These are phyloP conservation scores for Diplogasteroides magnus DNA, from an alignment of 1,140 invertebrate species.

Conservation along the genomic window DNA sequence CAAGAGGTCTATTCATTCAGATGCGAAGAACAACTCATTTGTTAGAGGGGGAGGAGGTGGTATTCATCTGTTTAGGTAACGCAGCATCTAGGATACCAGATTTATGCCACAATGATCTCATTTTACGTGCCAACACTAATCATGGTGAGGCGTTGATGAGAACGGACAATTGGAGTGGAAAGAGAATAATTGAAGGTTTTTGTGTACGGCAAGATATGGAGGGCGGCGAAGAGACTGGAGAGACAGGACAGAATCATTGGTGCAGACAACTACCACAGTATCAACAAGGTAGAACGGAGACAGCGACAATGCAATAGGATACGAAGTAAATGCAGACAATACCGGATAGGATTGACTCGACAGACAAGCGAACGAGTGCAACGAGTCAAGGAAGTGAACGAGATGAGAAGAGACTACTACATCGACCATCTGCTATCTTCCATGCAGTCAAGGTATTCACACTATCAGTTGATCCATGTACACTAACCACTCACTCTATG, in stretches of 20 bases:
- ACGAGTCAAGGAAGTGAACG: constrained; percentile 5
- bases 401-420: constrained; percentile 32
- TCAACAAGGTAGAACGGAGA: neutral
- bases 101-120: constrained; percentile 59
- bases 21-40: too few species aligned
- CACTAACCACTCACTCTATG: too few species aligned
- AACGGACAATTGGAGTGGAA: too few species aligned
- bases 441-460: constrained; percentile 45
- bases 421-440: constrained; percentile 40
- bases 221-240: constrained; percentile 58
- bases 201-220: constrained; percentile 59
- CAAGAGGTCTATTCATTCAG: too few species aligned
- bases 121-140: constrained; percentile 60
- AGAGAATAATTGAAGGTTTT: too few species aligned
- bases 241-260: constrained; percentile 51
- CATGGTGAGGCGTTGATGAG: too few species aligned
- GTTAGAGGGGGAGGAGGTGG: too few species aligned
- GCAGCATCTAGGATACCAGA: constrained; percentile 53
- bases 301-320: too few species aligned
- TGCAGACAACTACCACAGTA: neutral
- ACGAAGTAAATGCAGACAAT: neutral
- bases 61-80: constrained; percentile 43
- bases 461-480: too few species aligned
- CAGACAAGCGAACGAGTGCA: constrained; percentile 1
- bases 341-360: neutral